These are phyloP conservation scores for Wiebesia pumilae DNA, from an alignment of 1,140 invertebrate species.

Conservation along the genomic window DNA sequence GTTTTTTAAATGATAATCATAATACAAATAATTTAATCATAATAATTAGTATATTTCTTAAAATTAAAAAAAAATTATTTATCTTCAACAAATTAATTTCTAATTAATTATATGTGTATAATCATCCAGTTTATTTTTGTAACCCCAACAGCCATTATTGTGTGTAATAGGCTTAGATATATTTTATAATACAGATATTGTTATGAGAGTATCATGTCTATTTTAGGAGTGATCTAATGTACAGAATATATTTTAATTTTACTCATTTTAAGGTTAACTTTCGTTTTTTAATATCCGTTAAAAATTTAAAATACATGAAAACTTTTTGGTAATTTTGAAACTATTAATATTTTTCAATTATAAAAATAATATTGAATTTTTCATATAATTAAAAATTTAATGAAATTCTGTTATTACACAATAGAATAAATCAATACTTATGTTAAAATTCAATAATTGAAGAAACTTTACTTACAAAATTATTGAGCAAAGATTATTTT, in stretches of 20 bases:
- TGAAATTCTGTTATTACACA: too few relatives aligned
- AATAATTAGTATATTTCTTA: too few relatives aligned
- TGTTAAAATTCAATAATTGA: neutral
- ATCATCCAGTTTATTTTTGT: neutral
- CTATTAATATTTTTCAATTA: neutral
- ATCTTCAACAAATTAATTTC: too few relatives aligned
- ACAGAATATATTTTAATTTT: neutral
- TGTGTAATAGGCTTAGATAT: neutral
- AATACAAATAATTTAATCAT: too few relatives aligned
- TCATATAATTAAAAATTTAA: neutral
- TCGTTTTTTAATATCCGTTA: neutral
- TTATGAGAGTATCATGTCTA: constrained; percentile 7
- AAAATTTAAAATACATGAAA: neutral
- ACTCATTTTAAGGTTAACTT: neutral
- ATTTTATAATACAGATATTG: neutral
- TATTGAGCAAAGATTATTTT: neutral
- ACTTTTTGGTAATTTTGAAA: neutral
- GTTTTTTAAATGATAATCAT: too few relatives aligned
- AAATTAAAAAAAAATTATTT: too few relatives aligned
- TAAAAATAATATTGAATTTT: neutral
- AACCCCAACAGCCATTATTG: neutral
- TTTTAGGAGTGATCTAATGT: neutral
- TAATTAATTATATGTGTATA: neutral
- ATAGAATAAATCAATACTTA: neutral
- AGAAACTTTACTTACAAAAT: neutral